phyloP scores from a whole-genome alignment of 2,888 invertebrate species.

The Poecilobothrus nobilitatus region DNA sequence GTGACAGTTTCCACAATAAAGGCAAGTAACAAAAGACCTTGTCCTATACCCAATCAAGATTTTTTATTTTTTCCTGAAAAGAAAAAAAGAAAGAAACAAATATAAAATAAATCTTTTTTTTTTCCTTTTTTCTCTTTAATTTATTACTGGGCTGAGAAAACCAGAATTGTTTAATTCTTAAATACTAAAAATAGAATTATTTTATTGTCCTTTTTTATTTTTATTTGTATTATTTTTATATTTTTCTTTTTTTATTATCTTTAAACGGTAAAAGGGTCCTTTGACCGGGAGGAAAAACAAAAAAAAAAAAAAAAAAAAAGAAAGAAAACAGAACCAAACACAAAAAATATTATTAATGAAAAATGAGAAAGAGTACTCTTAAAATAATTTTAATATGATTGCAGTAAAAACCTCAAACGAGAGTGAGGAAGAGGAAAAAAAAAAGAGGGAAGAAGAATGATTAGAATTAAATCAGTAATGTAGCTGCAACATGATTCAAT shows the following conservation, averaged over 20 bases:
- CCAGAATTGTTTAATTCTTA: background rate
- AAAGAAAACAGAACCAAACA: too few relatives aligned
- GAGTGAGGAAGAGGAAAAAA: too few relatives aligned
- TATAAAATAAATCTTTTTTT: too few relatives aligned
- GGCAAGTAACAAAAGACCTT: too few relatives aligned
- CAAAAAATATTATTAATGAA: too few relatives aligned
- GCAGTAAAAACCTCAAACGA: background rate
- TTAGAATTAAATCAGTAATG: background rate
- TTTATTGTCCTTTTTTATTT: too few relatives aligned
- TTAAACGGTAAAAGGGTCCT: background rate
- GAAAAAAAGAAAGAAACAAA: too few relatives aligned
- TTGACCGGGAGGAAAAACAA: background rate
- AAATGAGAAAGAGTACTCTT: background rate
- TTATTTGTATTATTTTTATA: too few relatives aligned
- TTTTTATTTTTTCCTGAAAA: too few relatives aligned
- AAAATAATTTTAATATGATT: background rate
- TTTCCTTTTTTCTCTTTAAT: too few relatives aligned
- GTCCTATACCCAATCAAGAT: too few relatives aligned
- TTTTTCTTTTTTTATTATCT: background rate
- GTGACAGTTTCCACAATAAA: background rate
- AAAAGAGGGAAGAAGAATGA: background rate
- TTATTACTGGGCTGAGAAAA: background rate
- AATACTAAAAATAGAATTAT: constrained; percentile 2
- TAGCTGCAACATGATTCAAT: too few relatives aligned
- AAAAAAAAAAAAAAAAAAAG: background rate